Percentiles rank a stretch among this genome's conserved stretches.
Conservation (phyloP, 2,113 vertebrate genomes). For the Amblyopsis rosae region DNA sequence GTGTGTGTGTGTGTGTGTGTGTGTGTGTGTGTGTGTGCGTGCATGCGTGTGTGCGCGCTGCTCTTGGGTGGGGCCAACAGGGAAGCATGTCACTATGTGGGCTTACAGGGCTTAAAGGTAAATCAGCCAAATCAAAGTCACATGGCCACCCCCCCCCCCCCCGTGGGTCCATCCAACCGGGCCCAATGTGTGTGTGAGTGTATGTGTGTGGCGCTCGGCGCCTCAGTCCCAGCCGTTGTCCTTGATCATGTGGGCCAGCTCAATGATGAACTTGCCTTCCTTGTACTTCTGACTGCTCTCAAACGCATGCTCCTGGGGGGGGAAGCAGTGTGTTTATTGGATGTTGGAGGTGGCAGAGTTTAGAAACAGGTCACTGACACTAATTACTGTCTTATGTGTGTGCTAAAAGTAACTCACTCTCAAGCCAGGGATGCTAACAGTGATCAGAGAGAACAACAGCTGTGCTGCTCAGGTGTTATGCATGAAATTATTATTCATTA, state of each 20-base stretch:
- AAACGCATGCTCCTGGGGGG: conserved; percentile 92
- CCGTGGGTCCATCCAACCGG: conserved; percentile 20
- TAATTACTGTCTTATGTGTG: too few species aligned
- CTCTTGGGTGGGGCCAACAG: conserved; percentile 16
- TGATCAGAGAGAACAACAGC: too few species aligned
- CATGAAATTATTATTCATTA: too few species aligned
- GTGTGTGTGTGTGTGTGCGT: too few species aligned
- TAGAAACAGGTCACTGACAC: too few species aligned
- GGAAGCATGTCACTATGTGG: conserved; percentile 46
- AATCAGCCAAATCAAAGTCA: conserved; percentile 79
- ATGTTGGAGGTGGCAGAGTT: too few species aligned
- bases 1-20: conserved; percentile 16
- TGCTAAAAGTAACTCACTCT: too few species aligned
- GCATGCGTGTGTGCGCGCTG: conserved; percentile 14
- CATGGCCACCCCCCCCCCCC: conserved; percentile 41
- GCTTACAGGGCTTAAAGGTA: conserved; percentile 76
- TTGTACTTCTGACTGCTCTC: conserved; percentile 99
- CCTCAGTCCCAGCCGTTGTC: conserved; percentile 99
- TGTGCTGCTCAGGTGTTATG: too few species aligned
- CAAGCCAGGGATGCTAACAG: too few species aligned
- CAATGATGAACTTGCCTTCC: conserved; percentile 99
- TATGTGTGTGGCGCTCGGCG: conserved; percentile 29
- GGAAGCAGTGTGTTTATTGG: neutral
- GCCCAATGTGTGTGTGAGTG: conserved; percentile 10
- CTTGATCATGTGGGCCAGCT: conserved; percentile 99